phyloP scores from a whole-genome alignment of 1,140 invertebrate genomes.

The Kradibia gibbosae region DNA sequence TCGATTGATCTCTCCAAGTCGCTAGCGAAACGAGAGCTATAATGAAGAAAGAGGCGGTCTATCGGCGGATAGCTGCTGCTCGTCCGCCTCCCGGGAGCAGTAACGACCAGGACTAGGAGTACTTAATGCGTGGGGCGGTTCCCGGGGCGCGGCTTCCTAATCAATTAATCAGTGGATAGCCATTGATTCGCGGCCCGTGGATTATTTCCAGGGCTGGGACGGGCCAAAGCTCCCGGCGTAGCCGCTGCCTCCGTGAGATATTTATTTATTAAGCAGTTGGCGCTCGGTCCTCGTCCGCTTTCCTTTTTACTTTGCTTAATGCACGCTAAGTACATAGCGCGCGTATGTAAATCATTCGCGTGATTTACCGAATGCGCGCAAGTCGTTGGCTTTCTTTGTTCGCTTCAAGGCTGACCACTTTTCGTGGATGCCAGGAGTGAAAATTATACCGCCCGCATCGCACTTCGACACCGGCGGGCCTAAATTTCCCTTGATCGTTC shows the following conservation, averaged over 20 bases:
- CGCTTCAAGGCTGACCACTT: conserved; percentile 16
- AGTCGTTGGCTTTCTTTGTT: conserved; percentile 12
- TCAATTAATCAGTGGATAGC: conserved; percentile 70
- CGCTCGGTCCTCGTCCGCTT: not conserved
- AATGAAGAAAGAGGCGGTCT: not conserved
- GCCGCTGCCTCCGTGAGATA: not conserved
- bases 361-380: conserved; percentile 15
- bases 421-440: not conserved
- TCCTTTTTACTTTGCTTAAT: not conserved
- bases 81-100: conserved; percentile 33
- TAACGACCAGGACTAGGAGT: conserved; percentile 61
- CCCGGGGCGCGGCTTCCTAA: conserved; percentile 65
- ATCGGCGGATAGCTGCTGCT: not conserved
- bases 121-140: conserved; percentile 64
- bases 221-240: not conserved
- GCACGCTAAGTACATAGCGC: conserved; percentile 16
- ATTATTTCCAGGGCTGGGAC: not conserved
- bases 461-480: not conserved
- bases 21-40: not conserved
- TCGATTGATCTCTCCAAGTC: conserved; percentile 29
- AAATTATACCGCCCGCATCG: not conserved
- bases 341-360: conserved; percentile 5
- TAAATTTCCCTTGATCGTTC: not conserved
- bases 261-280: not conserved
- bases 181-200: not conserved